Percentiles rank a stretch among this genome's conserved stretches.
These are phyloP conservation scores for Baronia brevicornis DNA, from an alignment of 2,888 invertebrate genomes.

Conservation along the genomic window DNA sequence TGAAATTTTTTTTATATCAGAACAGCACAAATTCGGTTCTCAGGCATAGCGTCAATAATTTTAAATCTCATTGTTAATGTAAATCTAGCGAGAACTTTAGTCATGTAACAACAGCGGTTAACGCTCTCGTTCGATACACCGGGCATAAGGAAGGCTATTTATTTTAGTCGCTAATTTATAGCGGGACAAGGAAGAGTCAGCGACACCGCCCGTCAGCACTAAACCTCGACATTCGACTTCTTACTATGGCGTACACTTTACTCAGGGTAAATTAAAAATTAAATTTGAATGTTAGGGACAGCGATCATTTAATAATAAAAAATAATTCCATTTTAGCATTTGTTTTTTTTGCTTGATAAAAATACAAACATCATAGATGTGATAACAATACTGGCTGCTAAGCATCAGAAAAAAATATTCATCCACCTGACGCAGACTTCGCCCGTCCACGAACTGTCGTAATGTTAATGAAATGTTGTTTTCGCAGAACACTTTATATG, in stretches of 20 bases:
- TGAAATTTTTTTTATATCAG: too few relatives aligned
- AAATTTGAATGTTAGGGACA: too few relatives aligned
- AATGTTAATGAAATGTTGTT: constrained; percentile 41
- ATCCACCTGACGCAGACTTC: constrained; percentile 24
- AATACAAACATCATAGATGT: too few relatives aligned
- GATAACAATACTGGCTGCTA: too few relatives aligned
- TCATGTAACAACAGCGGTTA: constrained; percentile 30
- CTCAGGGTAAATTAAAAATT: too few relatives aligned
- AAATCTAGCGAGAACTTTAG: constrained; percentile 6
- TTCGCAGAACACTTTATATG: constrained; percentile 63
- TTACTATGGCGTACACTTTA: constrained; percentile 8
- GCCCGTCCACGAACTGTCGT: constrained; percentile 29
- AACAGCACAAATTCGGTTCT: too few relatives aligned
- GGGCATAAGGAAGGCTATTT: constrained; percentile 42
- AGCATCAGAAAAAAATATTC: constrained; percentile 16
- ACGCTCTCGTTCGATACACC: constrained; percentile 36
- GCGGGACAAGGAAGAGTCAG: constrained; percentile 25
- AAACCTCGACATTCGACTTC: constrained; percentile 13
- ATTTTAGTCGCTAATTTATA: constrained; percentile 59
- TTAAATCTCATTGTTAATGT: constrained; percentile 2
- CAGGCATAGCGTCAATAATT: too few relatives aligned
- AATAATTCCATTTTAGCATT: too few relatives aligned
- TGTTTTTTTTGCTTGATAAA: too few relatives aligned
- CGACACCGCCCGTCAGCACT: constrained; percentile 10
- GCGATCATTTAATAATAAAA: too few relatives aligned